Evolutionary conservation across 2,797 vertebrate species (phyloP).

Genomic region (Meriones psammophilus): DNA sequence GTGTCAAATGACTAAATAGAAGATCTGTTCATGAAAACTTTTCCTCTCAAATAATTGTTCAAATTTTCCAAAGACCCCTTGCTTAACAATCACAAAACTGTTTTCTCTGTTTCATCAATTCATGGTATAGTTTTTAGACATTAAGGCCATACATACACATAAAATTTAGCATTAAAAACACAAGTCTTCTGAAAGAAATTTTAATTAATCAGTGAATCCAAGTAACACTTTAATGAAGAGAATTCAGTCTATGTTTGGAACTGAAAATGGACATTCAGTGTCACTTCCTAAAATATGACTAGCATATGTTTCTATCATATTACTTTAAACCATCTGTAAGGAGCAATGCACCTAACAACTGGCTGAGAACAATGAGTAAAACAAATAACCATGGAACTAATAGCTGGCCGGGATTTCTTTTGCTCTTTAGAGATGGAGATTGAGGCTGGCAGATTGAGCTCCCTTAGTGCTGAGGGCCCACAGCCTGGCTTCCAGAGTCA

Average conservation of each 20-base stretch:
- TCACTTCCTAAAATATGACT: neutral
- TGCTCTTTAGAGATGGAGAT: neutral
- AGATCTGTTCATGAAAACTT: neutral
- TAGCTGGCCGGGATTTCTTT: neutral
- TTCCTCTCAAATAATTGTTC: neutral
- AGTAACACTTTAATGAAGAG: slow-evolving; percentile 17
- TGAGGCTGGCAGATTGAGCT: neutral
- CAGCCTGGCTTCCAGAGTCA: neutral
- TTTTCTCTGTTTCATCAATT: neutral
- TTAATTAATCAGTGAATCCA: neutral
- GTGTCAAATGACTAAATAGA: neutral
- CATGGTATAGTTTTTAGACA: neutral
- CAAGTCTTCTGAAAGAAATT: neutral
- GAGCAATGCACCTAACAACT: neutral
- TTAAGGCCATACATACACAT: neutral
- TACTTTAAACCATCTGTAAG: neutral
- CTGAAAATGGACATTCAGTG: neutral
- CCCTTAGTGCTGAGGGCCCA: neutral
- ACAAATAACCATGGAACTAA: neutral
- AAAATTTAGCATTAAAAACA: neutral
- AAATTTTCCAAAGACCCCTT: neutral
- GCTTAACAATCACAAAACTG: neutral
- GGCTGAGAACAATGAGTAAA: neutral
- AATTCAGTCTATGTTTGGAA: neutral
- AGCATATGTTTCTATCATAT: neutral